Conservation (phyloP, 92 coral and sea anemone genomes). For the Epizoanthus rinbou region DNA sequence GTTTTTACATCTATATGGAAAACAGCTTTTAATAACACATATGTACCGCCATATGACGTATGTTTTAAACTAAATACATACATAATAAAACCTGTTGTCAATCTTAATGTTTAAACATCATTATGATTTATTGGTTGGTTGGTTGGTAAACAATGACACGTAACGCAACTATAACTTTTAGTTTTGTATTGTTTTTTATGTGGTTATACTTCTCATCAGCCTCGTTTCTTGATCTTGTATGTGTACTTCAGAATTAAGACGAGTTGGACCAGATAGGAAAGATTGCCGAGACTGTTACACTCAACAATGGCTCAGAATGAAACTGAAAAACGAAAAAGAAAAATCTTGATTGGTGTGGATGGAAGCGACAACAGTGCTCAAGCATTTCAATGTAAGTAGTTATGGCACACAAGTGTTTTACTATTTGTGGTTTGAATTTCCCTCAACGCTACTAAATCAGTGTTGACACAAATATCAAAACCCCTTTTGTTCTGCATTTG, state of each 20-base stretch:
- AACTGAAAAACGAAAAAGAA: background rate
- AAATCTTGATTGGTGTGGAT: constrained; percentile 25
- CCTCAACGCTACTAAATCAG: too few relatives aligned
- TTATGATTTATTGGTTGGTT: background rate
- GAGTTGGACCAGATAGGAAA: background rate
- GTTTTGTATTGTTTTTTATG: background rate
- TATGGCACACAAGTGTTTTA: too few relatives aligned
- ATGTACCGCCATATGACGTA: too few relatives aligned
- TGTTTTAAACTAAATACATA: too few relatives aligned
- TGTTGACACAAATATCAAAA: too few relatives aligned
- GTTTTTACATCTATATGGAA: too few relatives aligned
- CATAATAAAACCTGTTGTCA: background rate
- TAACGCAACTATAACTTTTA: background rate
- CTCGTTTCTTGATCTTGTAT: background rate
- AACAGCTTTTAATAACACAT: too few relatives aligned
- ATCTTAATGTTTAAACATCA: background rate
- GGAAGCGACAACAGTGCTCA: constrained; percentile 38
- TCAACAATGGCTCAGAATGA: constrained; percentile 6
- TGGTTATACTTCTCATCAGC: background rate
- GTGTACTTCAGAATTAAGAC: background rate
- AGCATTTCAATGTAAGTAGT: constrained; percentile 33
- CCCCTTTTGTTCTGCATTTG: too few relatives aligned
- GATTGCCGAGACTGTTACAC: background rate
- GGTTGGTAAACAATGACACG: background rate
- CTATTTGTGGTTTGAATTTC: too few relatives aligned